Evolutionary conservation across 1,140 invertebrate genomes (phyloP).

Genomic region (Euwallacea fornicatus): DNA sequence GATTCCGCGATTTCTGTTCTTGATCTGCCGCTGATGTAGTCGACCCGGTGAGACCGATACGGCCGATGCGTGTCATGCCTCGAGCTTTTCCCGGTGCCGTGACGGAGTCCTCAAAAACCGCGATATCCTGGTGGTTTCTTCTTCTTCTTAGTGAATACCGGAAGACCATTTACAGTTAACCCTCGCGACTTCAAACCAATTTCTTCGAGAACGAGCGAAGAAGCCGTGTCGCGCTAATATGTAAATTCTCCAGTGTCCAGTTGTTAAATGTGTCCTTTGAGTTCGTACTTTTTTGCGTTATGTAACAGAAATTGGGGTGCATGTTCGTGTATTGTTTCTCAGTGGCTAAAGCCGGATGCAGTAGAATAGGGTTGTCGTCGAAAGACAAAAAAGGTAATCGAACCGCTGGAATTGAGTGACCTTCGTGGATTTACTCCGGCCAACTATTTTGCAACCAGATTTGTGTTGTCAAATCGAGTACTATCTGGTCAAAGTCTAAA

Average conservation of each 20-base stretch:
- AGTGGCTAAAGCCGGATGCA: constrained; percentile 34
- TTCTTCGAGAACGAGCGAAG: neutral
- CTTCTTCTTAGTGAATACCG: constrained; percentile 6
- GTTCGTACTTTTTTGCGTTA: constrained; percentile 9
- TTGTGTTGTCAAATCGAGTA: too few species aligned
- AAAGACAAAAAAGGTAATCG: constrained; percentile 33
- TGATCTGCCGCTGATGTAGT: constrained; percentile 4
- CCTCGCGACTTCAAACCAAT: neutral
- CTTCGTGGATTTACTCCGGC: too few species aligned
- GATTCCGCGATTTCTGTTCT: constrained; percentile 17
- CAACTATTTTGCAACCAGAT: too few species aligned
- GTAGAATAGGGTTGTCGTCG: constrained; percentile 27
- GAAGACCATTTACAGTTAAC: constrained; percentile 9
- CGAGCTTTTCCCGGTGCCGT: constrained; percentile 15
- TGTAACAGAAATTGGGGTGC: constrained; percentile 17
- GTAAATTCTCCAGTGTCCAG: too few species aligned
- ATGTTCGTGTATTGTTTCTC: constrained; percentile 37
- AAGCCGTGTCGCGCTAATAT: neutral
- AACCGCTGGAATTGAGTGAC: too few species aligned
- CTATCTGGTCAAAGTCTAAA: too few species aligned
- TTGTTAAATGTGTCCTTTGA: neutral
- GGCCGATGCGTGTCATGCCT: constrained; percentile 21
- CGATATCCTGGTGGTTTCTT: constrained; percentile 29
- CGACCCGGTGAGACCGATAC: constrained; percentile 21
- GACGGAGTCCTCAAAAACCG: constrained; percentile 14